phyloP scores from a whole-genome alignment of 2,888 invertebrate species.

The Terebella lapidaria region DNA sequence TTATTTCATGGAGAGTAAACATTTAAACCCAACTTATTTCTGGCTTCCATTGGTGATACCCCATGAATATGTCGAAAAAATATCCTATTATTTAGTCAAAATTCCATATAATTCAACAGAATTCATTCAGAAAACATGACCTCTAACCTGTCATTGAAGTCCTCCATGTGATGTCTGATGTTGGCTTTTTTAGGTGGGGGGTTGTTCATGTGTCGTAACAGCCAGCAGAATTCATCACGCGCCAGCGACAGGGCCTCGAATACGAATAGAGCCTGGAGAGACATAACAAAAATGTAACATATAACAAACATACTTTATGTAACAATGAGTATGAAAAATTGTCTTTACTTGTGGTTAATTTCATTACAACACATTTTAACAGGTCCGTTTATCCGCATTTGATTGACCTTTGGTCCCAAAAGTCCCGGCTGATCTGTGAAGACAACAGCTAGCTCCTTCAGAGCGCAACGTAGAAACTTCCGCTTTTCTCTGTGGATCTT shows the following conservation, averaged over 20 bases:
- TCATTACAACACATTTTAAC: neutral
- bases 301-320: neutral
- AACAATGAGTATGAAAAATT: neutral
- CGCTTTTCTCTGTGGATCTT: constrained; percentile 89
- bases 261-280: constrained; percentile 72
- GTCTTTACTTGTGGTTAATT: too few relatives aligned
- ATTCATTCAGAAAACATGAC: too few relatives aligned
- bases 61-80: too few relatives aligned
- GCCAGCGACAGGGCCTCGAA: constrained; percentile 94
- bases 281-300: neutral
- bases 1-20: too few relatives aligned
- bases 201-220: constrained; percentile 91
- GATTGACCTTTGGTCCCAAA: constrained; percentile 84
- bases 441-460: constrained; percentile 90
- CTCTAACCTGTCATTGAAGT: constrained; percentile 71
- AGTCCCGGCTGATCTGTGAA: constrained; percentile 97
- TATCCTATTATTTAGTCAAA: too few relatives aligned
- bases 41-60: too few relatives aligned
- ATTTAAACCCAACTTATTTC: too few relatives aligned
- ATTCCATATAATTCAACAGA: too few relatives aligned
- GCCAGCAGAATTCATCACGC: constrained; percentile 93
- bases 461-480: constrained; percentile 89
- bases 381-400: neutral
- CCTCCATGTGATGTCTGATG: constrained; percentile 45
- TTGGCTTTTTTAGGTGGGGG: constrained; percentile 64